Evolutionary conservation across 2,113 vertebrate genomes (phyloP), one percentile per base, ranked within the genome.

Genomic region (Lamprologus callipterus): DNA sequence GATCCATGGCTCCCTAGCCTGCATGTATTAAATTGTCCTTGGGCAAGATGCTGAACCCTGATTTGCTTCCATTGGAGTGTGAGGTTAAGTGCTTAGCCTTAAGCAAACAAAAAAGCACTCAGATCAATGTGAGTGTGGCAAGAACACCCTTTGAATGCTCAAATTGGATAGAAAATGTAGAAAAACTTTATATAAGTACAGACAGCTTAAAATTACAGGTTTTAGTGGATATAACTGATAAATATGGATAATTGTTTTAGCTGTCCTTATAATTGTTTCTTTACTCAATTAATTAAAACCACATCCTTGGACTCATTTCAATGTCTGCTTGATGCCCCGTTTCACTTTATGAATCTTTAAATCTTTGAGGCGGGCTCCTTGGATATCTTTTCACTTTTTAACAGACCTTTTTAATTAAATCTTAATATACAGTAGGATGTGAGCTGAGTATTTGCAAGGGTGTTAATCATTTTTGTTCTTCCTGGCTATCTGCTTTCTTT

Each of bases 401-500:
- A 35, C 45, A 2, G 9, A 80, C 26, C 17, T 37, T 73, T 73
- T 79, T 85, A 54, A 89, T 89, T 89, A 65, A 83, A 88, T 90
- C 58, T 83, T 14, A 10, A 60, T 87, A 68, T 63, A 33, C 26
- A 87, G 26, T 13, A 63, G 16, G 45, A 2, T 6, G 16, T 42
- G 31, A 54, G 19, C 40, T 42, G n/a, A 78, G 11, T 40, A 12
- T 55, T 40, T 78, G 9, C 8, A 55, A 42, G 3, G 42, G 13
- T 57, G 49, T 82, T 84, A 10, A 68, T 85, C n/a, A 54, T 88
- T 45, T 68, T 8, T 47, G 40, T 65, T 45, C 35, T 68, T 37
- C 68, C 47, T 86, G 82, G 68, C 35, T 14, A 35, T 16, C 73
- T 78, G 4, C 73, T 78, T 78, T 78, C 42, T 31, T 78, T 51